Conservation (phyloP, 92 coral and sea anemone genomes). For the Porites divaricata region DNA sequence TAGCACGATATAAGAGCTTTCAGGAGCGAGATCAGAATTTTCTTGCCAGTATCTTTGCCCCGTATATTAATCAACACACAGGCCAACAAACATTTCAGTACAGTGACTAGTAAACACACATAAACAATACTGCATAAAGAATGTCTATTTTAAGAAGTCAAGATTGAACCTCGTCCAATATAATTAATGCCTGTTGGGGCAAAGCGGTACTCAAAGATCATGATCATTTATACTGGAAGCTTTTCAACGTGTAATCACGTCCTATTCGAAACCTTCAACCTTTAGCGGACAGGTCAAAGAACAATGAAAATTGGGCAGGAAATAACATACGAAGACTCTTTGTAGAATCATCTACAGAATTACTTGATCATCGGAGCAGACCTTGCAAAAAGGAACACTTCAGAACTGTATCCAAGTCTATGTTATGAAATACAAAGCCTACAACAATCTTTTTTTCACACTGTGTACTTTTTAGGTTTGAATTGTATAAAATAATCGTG, state of each 20-base stretch:
- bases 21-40: background rate
- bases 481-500: too few species aligned
- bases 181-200: background rate
- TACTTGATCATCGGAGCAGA: too few species aligned
- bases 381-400: too few species aligned
- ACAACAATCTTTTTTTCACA: too few species aligned
- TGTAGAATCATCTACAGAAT: background rate
- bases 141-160: background rate
- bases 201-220: background rate
- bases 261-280: background rate
- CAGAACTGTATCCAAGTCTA: too few species aligned
- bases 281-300: too few species aligned
- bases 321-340: too few species aligned
- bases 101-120: background rate
- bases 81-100: background rate
- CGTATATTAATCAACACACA: background rate
- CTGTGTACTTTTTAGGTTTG: too few species aligned
- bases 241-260: slow-evolving; percentile 10
- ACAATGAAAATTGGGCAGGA: too few species aligned
- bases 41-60: background rate
- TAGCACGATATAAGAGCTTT: background rate
- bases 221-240: slow-evolving; percentile 4
- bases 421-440: too few species aligned
- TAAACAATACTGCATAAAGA: background rate
- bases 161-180: slow-evolving; percentile 8